Evolutionary conservation across 2,113 vertebrate genomes (phyloP).

Genomic region (Plecotus auritus): DNA sequence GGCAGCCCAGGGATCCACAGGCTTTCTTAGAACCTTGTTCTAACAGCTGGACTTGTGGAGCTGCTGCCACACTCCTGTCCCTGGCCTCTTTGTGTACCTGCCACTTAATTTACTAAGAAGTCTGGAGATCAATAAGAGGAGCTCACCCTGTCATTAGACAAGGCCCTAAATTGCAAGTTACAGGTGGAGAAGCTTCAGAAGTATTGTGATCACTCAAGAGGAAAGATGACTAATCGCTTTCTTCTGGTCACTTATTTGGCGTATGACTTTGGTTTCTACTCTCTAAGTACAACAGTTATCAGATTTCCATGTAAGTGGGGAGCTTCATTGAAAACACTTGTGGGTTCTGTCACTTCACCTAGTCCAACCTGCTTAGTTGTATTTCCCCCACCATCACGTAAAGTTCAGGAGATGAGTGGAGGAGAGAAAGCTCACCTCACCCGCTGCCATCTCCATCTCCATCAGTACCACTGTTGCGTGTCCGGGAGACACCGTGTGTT

Average conservation of each 20-base stretch:
- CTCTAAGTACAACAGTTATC: conserved; percentile 67
- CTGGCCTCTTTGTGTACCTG: conserved; percentile 63
- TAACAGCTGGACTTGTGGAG: not conserved
- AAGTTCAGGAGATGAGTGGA: not conserved
- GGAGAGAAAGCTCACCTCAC: conserved; percentile 24
- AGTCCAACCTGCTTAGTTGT: not conserved
- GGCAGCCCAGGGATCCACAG: not conserved
- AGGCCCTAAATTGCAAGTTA: conserved; percentile 82
- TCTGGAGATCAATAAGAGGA: conserved; percentile 66
- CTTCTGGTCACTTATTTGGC: conserved; percentile 71
- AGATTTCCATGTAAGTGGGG: conserved; percentile 53
- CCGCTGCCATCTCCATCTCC: not conserved
- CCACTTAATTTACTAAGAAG: conserved; percentile 69
- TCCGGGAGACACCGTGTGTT: not conserved
- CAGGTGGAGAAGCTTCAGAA: conserved; percentile 70
- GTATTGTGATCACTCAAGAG: conserved; percentile 70
- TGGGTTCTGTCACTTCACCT: conserved; percentile 40
- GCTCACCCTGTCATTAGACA: conserved; percentile 80
- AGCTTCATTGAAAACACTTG: conserved; percentile 18
- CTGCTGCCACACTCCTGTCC: conserved; percentile 47
- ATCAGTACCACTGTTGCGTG: not conserved
- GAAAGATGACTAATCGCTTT: conserved; percentile 74
- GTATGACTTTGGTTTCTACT: conserved; percentile 69
- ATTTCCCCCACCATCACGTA: not conserved
- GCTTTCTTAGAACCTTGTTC: not conserved